Evolutionary conservation across 2,113 vertebrate genomes (phyloP), one percentile per base, ranked within the genome.

Genomic region (Herpetotheres cachinnans): DNA sequence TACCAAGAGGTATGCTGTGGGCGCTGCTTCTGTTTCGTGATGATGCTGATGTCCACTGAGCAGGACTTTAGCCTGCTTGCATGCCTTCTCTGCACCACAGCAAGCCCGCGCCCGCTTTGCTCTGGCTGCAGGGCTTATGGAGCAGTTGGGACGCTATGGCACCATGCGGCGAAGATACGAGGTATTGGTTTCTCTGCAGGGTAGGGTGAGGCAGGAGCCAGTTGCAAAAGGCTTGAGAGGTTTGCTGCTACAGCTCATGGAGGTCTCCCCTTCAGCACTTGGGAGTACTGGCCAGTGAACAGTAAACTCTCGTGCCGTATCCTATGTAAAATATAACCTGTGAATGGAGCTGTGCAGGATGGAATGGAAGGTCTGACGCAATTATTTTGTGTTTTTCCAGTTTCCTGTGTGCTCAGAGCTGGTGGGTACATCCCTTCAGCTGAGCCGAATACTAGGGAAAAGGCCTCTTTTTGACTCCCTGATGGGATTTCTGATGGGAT

Each of bases 51-150:
- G 50, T 46, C 80, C 49, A 2, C 7, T 22, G 29, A 66, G 62
- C n/a, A 38, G 44, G 22, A 34, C 30, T 70, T 20, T 34, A 63
- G 38, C 55, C 25, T 18, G 12, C 25, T 80, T 4, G 4, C 10
- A 0, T 26, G 7, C 40, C 47, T 55, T 44, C 32, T 58, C 16
- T 26, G 10, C 1, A 1, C 42, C 36, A 9, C 6, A 19, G 65
- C 58, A 34, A 78, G 30, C 19, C 24, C 0, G 5, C 47, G 63
- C n/a, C 44, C 0, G 2, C 80, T 40, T 69, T 50, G 55, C 49
- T 85, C 34, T 63, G 49, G 54, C 42, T 4, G 4, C 27, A 13
- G 54, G n/a, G 30, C 47, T 42, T 27, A 27, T 5, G n/a, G 46
- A 55, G 36, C 49, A 50, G 32, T 11, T n/a, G 14, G 76, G 55